Conservation (phyloP, 2,888 invertebrate species). For the Thymelicus sylvestris region DNA sequence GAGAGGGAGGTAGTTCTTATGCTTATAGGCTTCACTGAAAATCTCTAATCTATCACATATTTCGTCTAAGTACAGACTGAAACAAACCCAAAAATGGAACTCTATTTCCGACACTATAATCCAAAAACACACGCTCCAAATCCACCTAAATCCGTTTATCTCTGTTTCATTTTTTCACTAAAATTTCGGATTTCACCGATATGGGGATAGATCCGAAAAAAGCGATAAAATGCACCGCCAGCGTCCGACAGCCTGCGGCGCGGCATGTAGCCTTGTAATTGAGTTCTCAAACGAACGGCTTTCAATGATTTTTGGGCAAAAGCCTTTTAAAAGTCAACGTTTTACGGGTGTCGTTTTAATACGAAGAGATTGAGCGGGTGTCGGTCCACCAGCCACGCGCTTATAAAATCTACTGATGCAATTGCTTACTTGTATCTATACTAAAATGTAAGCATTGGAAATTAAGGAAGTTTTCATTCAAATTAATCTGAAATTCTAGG, state of each 20-base stretch:
- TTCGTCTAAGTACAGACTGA: background rate
- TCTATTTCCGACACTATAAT: background rate
- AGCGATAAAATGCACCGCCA: background rate
- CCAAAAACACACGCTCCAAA: background rate
- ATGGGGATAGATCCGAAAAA: background rate
- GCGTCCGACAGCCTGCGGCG: background rate
- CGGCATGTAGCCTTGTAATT: background rate
- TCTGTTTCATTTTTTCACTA: constrained; percentile 3
- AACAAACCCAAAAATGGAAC: background rate
- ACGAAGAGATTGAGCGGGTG: background rate
- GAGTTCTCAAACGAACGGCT: constrained; percentile 1
- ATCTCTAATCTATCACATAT: no score
- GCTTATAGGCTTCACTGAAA: no score
- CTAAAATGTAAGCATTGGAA: no score
- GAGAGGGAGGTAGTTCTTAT: no score
- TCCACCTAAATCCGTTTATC: constrained; percentile 5
- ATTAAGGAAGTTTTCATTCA: background rate
- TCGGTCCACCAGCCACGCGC: no score
- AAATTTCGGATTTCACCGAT: constrained; percentile 9
- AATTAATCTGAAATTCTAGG: background rate
- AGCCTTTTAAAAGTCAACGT: background rate
- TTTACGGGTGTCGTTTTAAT: background rate
- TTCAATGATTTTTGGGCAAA: constrained; percentile 5
- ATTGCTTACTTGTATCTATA: background rate
- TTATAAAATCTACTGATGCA: background rate